phyloP scores from a whole-genome alignment of 1,140 invertebrate genomes.

The Phthorimaea operculella region DNA sequence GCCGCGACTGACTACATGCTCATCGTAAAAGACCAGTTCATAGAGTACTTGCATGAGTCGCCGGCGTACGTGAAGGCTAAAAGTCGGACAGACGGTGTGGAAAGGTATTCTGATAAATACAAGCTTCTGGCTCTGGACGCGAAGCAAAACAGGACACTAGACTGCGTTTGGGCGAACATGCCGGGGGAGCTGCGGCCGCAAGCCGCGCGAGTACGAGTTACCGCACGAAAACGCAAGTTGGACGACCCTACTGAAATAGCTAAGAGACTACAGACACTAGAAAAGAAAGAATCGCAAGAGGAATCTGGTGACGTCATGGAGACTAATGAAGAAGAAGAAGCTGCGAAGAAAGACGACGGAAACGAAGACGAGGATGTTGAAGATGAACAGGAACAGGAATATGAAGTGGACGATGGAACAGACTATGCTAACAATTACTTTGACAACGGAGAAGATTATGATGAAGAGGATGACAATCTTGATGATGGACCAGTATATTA shows the following conservation, averaged over 20 bases:
- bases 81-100: slow-evolving; percentile 50
- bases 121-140: slow-evolving; percentile 58
- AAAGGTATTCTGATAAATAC: slow-evolving; percentile 66
- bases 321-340: slow-evolving; percentile 37
- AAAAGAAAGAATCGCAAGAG: slow-evolving; percentile 54
- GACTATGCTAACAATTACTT: slow-evolving; percentile 85
- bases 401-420: slow-evolving; percentile 66
- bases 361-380: slow-evolving; percentile 58
- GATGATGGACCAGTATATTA: slow-evolving; percentile 75
- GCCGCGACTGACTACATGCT: slow-evolving; percentile 64
- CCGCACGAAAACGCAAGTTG: slow-evolving; percentile 48
- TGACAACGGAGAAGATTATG: slow-evolving; percentile 87
- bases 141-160: slow-evolving; percentile 46
- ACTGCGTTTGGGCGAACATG: slow-evolving; percentile 58
- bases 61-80: slow-evolving; percentile 57
- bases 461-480: slow-evolving; percentile 87
- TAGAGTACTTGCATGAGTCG: slow-evolving; percentile 62
- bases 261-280: slow-evolving; percentile 56
- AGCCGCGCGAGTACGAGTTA: slow-evolving; percentile 23
- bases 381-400: slow-evolving; percentile 62
- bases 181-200: slow-evolving; percentile 56
- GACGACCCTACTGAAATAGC: slow-evolving; percentile 49
- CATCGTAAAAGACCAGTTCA: slow-evolving; percentile 64
- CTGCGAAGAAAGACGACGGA: slow-evolving; percentile 40
- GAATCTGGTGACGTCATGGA: slow-evolving; percentile 27